phyloP scores from a whole-genome alignment of 2,888 invertebrate genomes.

The Pollenia labialis region DNA sequence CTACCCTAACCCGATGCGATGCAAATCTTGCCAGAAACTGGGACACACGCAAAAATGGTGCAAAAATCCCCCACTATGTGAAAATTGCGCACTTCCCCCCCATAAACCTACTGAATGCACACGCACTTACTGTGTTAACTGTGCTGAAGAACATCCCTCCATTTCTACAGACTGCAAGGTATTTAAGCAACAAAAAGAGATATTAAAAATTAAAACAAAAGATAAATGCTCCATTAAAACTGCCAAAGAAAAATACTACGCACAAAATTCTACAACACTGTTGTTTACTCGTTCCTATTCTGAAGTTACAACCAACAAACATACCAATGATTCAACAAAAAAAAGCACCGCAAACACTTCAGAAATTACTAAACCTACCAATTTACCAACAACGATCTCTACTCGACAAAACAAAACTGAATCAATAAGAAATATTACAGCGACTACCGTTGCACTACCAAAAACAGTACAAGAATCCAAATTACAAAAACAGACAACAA shows the following conservation, averaged over 20 bases:
- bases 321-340: background rate
- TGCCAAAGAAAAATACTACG: background rate
- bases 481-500: too few species aligned
- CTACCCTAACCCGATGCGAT: background rate
- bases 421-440: background rate
- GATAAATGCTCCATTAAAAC: background rate
- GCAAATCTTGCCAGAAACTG: too few species aligned
- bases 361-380: background rate
- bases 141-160: background rate
- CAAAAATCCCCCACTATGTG: background rate
- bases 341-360: background rate
- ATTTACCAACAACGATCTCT: background rate
- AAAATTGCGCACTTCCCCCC: too few species aligned
- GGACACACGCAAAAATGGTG: background rate
- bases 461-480: too few species aligned
- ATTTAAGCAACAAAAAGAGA: background rate
- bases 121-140: background rate
- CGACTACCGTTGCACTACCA: background rate
- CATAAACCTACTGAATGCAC: background rate
- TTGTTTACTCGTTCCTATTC: too few species aligned
- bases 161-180: background rate
- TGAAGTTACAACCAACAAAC: background rate
- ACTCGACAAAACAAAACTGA: background rate
- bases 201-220: background rate
- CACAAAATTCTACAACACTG: background rate